Conservation (phyloP, 2,113 vertebrate genomes). For the Eclectus roratus region DNA sequence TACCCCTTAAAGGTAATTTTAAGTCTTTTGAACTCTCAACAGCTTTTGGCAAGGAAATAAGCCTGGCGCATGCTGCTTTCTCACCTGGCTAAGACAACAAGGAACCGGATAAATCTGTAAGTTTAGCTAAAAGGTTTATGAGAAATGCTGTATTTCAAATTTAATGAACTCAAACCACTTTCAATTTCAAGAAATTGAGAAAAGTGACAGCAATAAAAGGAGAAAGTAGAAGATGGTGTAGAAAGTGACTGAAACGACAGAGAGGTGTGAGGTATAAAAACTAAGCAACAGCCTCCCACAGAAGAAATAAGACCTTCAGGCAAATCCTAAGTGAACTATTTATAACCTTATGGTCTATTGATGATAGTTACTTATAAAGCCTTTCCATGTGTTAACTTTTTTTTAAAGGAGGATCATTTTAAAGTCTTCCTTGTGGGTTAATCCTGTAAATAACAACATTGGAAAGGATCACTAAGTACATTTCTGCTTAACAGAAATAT, state of each 20-base stretch:
- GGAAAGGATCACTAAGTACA: background rate
- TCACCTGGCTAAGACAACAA: background rate
- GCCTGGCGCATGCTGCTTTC: background rate
- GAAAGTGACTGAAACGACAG: background rate
- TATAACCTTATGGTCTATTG: background rate
- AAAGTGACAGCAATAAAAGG: background rate
- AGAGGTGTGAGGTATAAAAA: background rate
- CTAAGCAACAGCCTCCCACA: background rate
- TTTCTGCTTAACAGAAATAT: background rate
- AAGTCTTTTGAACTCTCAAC: background rate
- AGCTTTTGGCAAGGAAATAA: background rate
- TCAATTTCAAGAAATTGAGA: background rate
- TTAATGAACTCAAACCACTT: background rate
- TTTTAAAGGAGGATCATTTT: background rate
- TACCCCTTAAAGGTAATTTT: background rate
- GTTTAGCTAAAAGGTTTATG: background rate
- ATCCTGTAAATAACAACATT: background rate
- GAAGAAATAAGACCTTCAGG: background rate
- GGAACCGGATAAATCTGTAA: rapidly evolving
- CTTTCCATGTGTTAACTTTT: background rate
- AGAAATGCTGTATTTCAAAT: background rate
- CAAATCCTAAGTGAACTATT: background rate
- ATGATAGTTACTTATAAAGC: background rate
- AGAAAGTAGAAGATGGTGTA: background rate
- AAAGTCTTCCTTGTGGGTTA: background rate